Base-by-base conservation (phyloP, 1,140 invertebrate genomes). In the Eriosoma lanigerum region DNA sequence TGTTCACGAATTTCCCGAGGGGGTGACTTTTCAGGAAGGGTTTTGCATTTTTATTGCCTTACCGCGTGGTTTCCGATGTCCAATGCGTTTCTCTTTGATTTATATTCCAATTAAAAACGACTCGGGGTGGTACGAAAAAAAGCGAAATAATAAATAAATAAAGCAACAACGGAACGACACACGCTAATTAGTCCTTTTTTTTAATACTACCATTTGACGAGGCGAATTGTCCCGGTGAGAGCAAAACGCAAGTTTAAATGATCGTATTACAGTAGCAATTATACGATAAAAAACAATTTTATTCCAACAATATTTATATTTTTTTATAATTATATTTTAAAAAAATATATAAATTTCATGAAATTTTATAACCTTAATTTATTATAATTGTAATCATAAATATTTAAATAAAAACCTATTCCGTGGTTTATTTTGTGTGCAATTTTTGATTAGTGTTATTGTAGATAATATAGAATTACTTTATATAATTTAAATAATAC, bases 61-160 rank as follows among this genome's bases (percentile, higher is more conserved):
- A n/a, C 21, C 56, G 75, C 56, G 75, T 29, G 75, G 75, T 78
- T 76, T 76, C 54, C 73, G 73, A 62, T 78, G 75, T 78, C 75
- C 75, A 56, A 78, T 48, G 73, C 66, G 66, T 12, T 24, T 26
- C 54, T 46, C 56, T 78, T 78, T 78, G 75, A 78, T 78, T 78
- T 78, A 78, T 78, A 46, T 62, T 17, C 75, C 75, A 78, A 78
- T 78, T 78, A 78, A 58, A 78, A 78, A 78, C 56, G 3, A 62
- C 21, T 78, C 38, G 12, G 54, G 56, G 21, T 46, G 56, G 38
- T 38, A 60, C 44, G n/a, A 76, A 76, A 76, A 44, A 58, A 68
- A 46, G 8, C 3, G 8, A 66, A n/a, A 38, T 8, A 64, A 64
- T 5, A 66, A 68, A 68, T 48, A 46, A 46, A 68, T 48, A 68